Evolutionary conservation across 2,797 vertebrate genomes (phyloP).

Genomic region (Hydrolagus colliei): DNA sequence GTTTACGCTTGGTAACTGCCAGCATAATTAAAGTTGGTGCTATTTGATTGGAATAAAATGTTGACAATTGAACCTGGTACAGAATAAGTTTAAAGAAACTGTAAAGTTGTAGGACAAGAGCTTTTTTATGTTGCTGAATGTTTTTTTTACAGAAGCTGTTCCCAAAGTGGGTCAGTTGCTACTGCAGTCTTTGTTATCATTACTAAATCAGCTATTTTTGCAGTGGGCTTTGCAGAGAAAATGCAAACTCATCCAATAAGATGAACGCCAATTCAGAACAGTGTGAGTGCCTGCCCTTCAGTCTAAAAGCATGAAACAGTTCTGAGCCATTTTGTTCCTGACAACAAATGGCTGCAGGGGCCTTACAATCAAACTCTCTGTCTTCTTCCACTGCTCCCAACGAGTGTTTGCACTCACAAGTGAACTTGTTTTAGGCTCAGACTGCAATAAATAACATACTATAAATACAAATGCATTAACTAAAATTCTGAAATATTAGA

Average conservation of each 20-base stretch:
- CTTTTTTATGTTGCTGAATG: background rate
- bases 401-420: background rate
- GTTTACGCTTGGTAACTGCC: background rate
- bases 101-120: background rate
- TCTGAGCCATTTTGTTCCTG: background rate
- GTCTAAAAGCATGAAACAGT: background rate
- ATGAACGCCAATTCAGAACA: background rate
- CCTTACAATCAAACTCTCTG: background rate
- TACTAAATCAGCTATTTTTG: constrained; percentile 18
- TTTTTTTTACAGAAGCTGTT: background rate
- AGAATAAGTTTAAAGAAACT: background rate
- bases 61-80: background rate
- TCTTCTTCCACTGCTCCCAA: background rate
- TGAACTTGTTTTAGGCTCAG: background rate
- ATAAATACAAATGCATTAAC: too few species aligned
- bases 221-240: background rate
- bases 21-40: background rate
- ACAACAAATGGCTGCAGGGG: too few species aligned
- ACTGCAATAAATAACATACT: background rate
- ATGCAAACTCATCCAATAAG: background rate
- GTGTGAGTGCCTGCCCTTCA: background rate
- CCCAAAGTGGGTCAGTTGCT: constrained; percentile 8
- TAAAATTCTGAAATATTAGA: too few species aligned
- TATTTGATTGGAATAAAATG: background rate
- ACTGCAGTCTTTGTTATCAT: constrained; percentile 13